These are phyloP conservation scores for Gobio gobio DNA, from an alignment of 2,113 vertebrate genomes.

Conservation along the genomic window DNA sequence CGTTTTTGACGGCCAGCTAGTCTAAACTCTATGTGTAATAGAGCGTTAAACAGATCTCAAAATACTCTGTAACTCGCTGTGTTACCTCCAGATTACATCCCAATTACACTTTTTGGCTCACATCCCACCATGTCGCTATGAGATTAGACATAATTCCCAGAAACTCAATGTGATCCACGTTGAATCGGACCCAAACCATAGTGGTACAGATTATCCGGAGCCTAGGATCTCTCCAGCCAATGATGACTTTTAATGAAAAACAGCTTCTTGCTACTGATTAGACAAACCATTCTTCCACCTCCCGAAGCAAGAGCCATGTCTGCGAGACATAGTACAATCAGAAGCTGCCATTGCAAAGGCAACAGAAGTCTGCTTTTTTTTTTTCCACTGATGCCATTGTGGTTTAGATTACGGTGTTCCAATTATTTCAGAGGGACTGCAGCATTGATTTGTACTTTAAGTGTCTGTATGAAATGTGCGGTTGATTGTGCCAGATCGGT, in stretches of 20 bases:
- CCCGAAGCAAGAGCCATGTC: slow-evolving; percentile 25
- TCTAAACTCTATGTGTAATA: slow-evolving; percentile 69
- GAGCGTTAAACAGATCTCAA: slow-evolving; percentile 49
- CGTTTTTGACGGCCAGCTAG: slow-evolving; percentile 65
- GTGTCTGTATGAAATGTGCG: slow-evolving; percentile 71
- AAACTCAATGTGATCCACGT: slow-evolving; percentile 46
- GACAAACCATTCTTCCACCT: slow-evolving; percentile 53
- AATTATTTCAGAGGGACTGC: slow-evolving; percentile 45
- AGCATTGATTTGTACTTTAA: slow-evolving; percentile 73
- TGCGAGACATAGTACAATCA: slow-evolving; percentile 47
- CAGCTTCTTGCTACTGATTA: slow-evolving; percentile 49
- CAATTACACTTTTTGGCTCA: slow-evolving; percentile 52
- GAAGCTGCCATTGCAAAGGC: slow-evolving; percentile 27
- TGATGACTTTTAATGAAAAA: slow-evolving; percentile 58
- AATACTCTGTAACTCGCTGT: slow-evolving; percentile 41
- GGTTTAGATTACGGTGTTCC: slow-evolving; percentile 45
- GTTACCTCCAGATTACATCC: slow-evolving; percentile 60
- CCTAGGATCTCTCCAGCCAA: slow-evolving; percentile 38
- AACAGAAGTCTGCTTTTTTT: slow-evolving; percentile 45
- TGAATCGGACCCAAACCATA: slow-evolving; percentile 28
- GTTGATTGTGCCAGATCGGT: slow-evolving; percentile 60
- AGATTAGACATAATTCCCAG: slow-evolving; percentile 33
- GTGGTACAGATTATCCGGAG: slow-evolving; percentile 39
- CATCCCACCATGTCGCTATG: slow-evolving; percentile 44
- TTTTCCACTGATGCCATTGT: slow-evolving; percentile 55